Conservation (phyloP, 2,888 invertebrate species). For the Brachyopa scutellaris region DNA sequence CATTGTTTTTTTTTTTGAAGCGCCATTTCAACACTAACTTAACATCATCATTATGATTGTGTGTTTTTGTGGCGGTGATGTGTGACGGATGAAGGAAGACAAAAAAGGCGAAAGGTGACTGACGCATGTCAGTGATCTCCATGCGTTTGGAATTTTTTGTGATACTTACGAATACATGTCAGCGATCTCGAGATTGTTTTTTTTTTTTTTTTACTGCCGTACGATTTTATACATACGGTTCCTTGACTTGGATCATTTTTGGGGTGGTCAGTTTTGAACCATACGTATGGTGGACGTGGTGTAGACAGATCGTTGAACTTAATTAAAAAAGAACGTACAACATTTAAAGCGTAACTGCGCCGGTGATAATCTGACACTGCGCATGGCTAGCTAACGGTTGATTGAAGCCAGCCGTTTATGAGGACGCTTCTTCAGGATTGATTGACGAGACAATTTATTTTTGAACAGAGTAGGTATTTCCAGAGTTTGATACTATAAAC, state of each 20-base stretch:
- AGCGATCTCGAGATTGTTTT: slow-evolving; percentile 2
- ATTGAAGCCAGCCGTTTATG: neutral
- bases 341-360: neutral
- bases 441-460: neutral
- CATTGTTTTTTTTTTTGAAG: neutral
- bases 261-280: slow-evolving; percentile 33
- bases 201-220: neutral
- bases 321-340: neutral
- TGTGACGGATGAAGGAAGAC: slow-evolving; percentile 9
- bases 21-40: neutral
- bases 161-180: slow-evolving; percentile 1
- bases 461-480: too few relatives aligned
- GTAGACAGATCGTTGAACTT: slow-evolving; percentile 29
- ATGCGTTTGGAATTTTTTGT: neutral
- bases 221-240: slow-evolving; percentile 23
- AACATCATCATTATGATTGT: neutral
- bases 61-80: neutral
- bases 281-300: neutral
- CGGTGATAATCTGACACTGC: slow-evolving; percentile 11
- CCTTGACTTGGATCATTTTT: slow-evolving; percentile 5
- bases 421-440: neutral
- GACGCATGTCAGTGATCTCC: slow-evolving; percentile 34
- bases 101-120: slow-evolving; percentile 11
- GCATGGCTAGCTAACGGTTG: neutral
- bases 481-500: too few relatives aligned